These are phyloP conservation scores for Hedya salicella DNA, from an alignment of 2,888 invertebrate genomes.

Conservation along the genomic window DNA sequence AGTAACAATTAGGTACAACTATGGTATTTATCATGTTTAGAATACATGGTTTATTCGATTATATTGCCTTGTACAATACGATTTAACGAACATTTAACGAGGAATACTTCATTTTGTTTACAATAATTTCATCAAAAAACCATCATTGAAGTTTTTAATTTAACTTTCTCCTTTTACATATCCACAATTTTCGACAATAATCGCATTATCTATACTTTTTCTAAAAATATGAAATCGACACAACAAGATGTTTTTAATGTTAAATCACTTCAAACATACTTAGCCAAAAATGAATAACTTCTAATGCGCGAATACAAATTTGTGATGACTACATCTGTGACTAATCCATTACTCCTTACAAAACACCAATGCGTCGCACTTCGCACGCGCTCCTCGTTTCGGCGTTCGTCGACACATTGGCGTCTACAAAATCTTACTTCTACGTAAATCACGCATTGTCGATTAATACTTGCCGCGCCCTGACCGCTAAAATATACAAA, in stretches of 20 bases:
- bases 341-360: constrained; percentile 73
- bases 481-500: constrained; percentile 81
- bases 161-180: constrained; percentile 67
- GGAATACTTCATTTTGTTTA: constrained; percentile 74
- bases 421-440: constrained; percentile 64
- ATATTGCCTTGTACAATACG: constrained; percentile 76
- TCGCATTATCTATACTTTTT: constrained; percentile 71
- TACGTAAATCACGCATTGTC: constrained; percentile 68
- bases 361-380: constrained; percentile 54
- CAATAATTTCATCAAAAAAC: constrained; percentile 74
- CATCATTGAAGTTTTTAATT: constrained; percentile 65
- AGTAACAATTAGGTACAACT: constrained; percentile 83
- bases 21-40: constrained; percentile 70
- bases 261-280: constrained; percentile 73
- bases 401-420: constrained; percentile 49
- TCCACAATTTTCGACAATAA: constrained; percentile 61
- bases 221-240: constrained; percentile 83
- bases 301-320: constrained; percentile 74
- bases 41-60: constrained; percentile 70
- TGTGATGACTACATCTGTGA: constrained; percentile 80
- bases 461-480: constrained; percentile 64
- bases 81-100: constrained; percentile 75
- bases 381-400: neutral
- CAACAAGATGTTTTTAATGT: constrained; percentile 77
- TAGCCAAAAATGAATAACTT: constrained; percentile 71